phyloP scores from a whole-genome alignment of 2,797 vertebrate genomes.

The Darevskia nairensis region DNA sequence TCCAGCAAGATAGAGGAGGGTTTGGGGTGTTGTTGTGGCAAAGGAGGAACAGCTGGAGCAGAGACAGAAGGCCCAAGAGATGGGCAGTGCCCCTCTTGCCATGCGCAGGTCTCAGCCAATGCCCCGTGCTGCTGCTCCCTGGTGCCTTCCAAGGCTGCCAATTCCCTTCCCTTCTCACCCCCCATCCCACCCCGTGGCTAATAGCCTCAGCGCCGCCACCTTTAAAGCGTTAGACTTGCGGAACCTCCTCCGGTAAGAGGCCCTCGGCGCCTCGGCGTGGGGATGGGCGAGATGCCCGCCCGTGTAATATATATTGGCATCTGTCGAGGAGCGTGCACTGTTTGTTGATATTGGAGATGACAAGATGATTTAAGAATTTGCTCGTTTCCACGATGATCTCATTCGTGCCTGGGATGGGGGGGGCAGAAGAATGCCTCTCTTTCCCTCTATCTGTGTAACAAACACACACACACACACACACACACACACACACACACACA shows the following conservation, averaged over 20 bases:
- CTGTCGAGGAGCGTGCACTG: constrained; percentile 13
- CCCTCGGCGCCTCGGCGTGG: not conserved
- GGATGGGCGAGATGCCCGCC: not conserved
- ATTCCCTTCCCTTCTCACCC: too few relatives aligned
- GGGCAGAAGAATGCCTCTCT: not conserved
- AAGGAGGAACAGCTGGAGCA: not conserved
- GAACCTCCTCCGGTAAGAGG: not conserved
- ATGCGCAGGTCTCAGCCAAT: too few relatives aligned
- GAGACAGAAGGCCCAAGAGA: not conserved
- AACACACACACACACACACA: too few relatives aligned
- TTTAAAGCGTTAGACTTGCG: not conserved
- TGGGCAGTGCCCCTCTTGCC: too few relatives aligned
- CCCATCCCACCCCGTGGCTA: not conserved
- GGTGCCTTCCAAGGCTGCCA: not conserved
- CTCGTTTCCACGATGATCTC: constrained; percentile 37
- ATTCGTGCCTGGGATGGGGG: not conserved
- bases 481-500: not conserved
- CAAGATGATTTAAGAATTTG: constrained; percentile 44
- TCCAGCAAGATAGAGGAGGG: not conserved
- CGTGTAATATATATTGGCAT: constrained; percentile 28
- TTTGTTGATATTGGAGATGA: constrained; percentile 30
- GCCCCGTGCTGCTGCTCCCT: not conserved
- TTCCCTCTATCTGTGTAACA: not conserved
- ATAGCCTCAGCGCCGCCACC: not conserved
- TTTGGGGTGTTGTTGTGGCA: not conserved